These are phyloP conservation scores for Andrena bicolor DNA, from an alignment of 2,888 invertebrate species.

Conservation along the genomic window DNA sequence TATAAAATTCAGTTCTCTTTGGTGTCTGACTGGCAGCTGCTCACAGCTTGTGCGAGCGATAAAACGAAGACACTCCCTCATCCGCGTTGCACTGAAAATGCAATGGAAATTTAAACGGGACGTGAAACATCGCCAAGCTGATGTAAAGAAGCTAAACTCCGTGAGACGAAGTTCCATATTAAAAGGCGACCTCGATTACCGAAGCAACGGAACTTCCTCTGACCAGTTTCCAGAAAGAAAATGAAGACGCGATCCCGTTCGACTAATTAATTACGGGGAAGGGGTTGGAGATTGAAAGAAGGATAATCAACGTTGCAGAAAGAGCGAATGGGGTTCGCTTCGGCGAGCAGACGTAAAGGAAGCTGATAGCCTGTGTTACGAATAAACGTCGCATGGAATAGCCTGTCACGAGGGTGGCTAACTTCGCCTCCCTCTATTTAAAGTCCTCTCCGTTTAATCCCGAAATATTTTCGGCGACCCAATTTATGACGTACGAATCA, in stretches of 20 bases:
- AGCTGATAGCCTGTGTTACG: not conserved
- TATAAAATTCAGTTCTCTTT: constrained; percentile 5
- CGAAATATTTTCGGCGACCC: constrained; percentile 38
- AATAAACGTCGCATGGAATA: not conserved
- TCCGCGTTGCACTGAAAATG: not conserved
- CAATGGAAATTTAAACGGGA: not conserved
- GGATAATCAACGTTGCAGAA: too few species aligned
- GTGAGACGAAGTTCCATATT: too few species aligned
- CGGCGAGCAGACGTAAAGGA: not conserved
- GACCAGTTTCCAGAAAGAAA: too few species aligned
- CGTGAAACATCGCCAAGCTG: not conserved
- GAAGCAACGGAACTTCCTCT: too few species aligned
- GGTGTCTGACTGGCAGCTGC: not conserved
- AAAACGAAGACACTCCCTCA: constrained; percentile 18
- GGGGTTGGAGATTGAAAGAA: too few species aligned
- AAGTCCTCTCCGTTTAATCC: constrained; percentile 19
- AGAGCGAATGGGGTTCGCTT: not conserved
- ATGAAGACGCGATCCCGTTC: too few species aligned
- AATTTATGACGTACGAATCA: constrained; percentile 22
- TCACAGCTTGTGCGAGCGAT: not conserved
- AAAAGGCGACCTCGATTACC: too few species aligned
- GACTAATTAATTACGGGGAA: too few species aligned
- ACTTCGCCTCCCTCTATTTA: not conserved
- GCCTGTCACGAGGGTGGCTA: not conserved
- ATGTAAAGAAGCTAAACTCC: too few species aligned